Evolutionary conservation across 2,888 invertebrate species (phyloP).

Genomic region (Pimpla rufipes): DNA sequence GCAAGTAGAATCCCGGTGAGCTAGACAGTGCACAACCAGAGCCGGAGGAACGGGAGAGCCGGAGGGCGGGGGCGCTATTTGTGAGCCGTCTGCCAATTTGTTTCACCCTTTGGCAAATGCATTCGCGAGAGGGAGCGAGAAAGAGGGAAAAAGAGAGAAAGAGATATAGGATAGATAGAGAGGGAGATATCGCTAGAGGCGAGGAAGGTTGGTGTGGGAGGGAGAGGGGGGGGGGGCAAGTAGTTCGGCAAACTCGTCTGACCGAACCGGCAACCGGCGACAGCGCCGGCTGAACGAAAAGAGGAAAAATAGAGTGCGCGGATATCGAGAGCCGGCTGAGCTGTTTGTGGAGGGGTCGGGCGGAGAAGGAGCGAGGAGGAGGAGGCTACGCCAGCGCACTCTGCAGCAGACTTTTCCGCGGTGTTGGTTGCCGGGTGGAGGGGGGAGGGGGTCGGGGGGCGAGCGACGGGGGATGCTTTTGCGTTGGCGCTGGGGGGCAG

Average conservation of each 20-base stretch:
- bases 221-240: conserved; percentile 72
- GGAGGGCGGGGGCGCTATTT: conserved; percentile 74
- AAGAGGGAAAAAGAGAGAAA: background rate
- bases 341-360: conserved; percentile 14
- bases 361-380: conserved; percentile 48
- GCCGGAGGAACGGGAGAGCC: conserved; percentile 10
- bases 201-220: conserved; percentile 18
- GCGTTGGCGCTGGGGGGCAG: conserved; percentile 1
- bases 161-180: background rate
- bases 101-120: conserved; percentile 83
- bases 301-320: conserved; percentile 64
- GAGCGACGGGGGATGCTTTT: background rate
- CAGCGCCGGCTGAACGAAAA: conserved; percentile 55
- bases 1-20: conserved; percentile 19
- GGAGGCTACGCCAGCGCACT: conserved; percentile 6
- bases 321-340: conserved; percentile 50
- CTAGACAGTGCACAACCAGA: conserved; percentile 4
- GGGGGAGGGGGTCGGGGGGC: background rate
- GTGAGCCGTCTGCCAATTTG: conserved; percentile 83
- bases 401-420: conserved; percentile 10
- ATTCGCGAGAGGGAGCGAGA: conserved; percentile 74
- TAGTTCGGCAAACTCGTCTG: conserved; percentile 79
- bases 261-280: conserved; percentile 67
- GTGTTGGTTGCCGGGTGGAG: conserved; percentile 30
- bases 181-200: background rate